phyloP scores from a whole-genome alignment of 2,797 vertebrate species.

The Clarias fuscus region DNA sequence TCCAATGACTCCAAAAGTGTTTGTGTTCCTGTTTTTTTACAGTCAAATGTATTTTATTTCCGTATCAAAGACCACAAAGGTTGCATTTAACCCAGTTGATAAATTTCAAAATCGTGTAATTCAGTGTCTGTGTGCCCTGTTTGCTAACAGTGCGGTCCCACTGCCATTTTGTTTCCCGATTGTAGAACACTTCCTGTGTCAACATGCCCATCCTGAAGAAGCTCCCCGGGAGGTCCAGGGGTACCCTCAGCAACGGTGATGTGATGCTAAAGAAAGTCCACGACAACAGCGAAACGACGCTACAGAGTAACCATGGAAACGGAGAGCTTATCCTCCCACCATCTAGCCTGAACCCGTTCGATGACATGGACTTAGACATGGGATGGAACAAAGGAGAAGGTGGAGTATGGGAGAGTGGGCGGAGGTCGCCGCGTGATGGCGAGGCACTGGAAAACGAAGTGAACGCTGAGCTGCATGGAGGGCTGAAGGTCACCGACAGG shows the following conservation, averaged over 20 bases:
- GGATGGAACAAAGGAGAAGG: slow-evolving; percentile 70
- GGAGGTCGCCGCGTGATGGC: slow-evolving; percentile 66
- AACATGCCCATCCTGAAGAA: slow-evolving; percentile 80
- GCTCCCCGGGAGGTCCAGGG: slow-evolving; percentile 74
- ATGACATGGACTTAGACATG: slow-evolving; percentile 70
- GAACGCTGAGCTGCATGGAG: slow-evolving; percentile 70
- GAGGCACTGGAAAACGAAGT: slow-evolving; percentile 79
- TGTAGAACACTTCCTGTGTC: slow-evolving; percentile 40
- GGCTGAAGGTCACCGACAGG: slow-evolving; percentile 63
- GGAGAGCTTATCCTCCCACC: slow-evolving; percentile 74
- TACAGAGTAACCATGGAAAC: slow-evolving; percentile 58
- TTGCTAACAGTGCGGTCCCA: background rate
- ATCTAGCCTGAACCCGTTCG: slow-evolving; percentile 75
- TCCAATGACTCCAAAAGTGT: background rate
- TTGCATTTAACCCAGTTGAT: background rate
- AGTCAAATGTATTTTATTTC: background rate
- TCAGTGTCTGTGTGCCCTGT: background rate
- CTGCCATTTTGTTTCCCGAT: slow-evolving; percentile 57
- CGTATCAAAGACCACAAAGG: background rate
- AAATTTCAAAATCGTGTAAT: background rate
- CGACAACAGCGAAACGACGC: slow-evolving; percentile 29
- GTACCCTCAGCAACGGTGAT: slow-evolving; percentile 62
- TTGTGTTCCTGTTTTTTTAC: background rate
- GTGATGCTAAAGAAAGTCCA: slow-evolving; percentile 66
- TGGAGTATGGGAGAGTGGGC: slow-evolving; percentile 52